A percentile compares a stretch with the other conserved stretches of the same genome.
Evolutionary conservation across 2,113 vertebrate species (phyloP).

Genomic region (Heterotilapia buettikoferi): DNA sequence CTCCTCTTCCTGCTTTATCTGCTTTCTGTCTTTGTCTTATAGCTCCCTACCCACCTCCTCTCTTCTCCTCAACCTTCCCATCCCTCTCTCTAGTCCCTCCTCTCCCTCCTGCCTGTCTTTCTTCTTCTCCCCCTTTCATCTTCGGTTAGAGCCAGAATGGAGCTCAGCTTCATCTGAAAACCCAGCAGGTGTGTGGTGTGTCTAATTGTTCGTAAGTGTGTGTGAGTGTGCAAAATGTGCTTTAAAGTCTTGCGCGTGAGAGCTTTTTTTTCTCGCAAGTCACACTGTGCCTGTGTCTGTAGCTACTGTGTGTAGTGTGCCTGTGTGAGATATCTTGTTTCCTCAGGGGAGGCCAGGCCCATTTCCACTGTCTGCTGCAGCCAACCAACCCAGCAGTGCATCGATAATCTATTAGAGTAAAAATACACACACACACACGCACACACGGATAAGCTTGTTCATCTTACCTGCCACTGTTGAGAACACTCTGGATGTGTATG

Average conservation of each 20-base stretch:
- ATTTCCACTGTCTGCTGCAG: slow-evolving; percentile 64
- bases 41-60: background rate
- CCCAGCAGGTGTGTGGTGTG: slow-evolving; percentile 60
- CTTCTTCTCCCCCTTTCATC: slow-evolving; percentile 50
- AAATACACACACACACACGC: slow-evolving; percentile 5
- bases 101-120: slow-evolving; percentile 12
- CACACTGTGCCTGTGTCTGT: slow-evolving; percentile 14
- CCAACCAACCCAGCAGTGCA: slow-evolving; percentile 51
- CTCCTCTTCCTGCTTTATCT: slow-evolving; percentile 47
- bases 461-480: slow-evolving; percentile 35
- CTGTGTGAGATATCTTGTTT: slow-evolving; percentile 58
- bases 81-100: slow-evolving; percentile 17
- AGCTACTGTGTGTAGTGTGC: background rate
- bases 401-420: slow-evolving; percentile 65
- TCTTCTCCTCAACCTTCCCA: slow-evolving; percentile 3
- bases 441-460: background rate
- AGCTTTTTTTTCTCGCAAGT: background rate
- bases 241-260: slow-evolving; percentile 21
- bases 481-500: background rate
- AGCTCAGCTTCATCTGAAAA: slow-evolving; percentile 43
- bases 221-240: slow-evolving; percentile 31
- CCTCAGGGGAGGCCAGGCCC: slow-evolving; percentile 56
- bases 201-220: slow-evolving; percentile 45
- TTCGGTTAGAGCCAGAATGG: slow-evolving; percentile 22
- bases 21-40: slow-evolving; percentile 42